Base-by-base conservation (phyloP, 2,797 vertebrate species). In the Odontamblyopus rebecca region DNA sequence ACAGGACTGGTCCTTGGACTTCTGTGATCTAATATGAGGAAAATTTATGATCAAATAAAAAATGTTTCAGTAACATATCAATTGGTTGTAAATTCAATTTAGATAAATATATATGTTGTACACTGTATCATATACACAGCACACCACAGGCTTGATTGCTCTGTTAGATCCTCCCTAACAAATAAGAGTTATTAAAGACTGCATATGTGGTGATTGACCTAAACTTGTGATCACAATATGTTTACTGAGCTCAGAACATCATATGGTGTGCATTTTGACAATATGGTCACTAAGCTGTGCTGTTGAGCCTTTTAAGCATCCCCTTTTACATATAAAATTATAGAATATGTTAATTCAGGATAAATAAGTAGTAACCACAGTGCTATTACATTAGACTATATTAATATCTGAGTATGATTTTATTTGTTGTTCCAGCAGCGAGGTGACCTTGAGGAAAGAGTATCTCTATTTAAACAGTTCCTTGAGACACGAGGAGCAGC, bases 401-500 rank as follows among this genome's bases (percentile, higher is more conserved):
- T 38, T 38, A 1, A 15, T 30, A 60, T 30, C 6, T 15, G 29
- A 60, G 5, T 30, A 30, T 16, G 26, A 30, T 60, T 60, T 30
- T 30, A 61, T 27, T 59, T 59, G 63, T 65, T 29, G 15, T 27
- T 48, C 18, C 73, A 98, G 97, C 93, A 95, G 82, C 95, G 90
- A 86, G 83, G 84, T 60, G 94, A 96, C 41, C 91, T 96, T 78
- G 95, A 96, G 23, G 92, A 95, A 59, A 93, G 96, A 79, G 94
- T 96, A 84, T 92, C 91, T 19, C 67, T 86, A 80, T 97, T 99
- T 85, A 98, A 94, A 82, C 91, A 94, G 72, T 99, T 95, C 81
- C 89, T 99, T 82, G 96, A 99, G 93, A 98, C 96, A 12, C 94
- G 94, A 74, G 98, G 97, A 56, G 94, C 95, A 6, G 91, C 95